Evolutionary conservation across 2,888 invertebrate genomes (phyloP), one percentile per base, ranked within the genome.

Genomic region (Phaonia tiefii): DNA sequence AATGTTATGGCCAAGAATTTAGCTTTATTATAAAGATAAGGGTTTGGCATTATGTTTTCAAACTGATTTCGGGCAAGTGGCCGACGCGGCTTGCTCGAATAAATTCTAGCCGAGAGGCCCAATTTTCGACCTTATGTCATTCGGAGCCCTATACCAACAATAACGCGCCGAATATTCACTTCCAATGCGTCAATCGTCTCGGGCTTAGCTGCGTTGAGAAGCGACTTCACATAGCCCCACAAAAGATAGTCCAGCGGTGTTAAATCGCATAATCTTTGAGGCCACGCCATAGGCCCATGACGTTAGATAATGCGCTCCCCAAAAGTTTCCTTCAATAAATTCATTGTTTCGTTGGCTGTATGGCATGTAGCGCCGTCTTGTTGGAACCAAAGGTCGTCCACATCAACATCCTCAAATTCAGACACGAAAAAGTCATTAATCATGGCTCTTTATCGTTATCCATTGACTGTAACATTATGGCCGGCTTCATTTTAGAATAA

Each of bases 391-490:
- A 51, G 22, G 1, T 51, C 22, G 51, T 51, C 11, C 22, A 20
- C 51, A 51, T 51, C 51, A 51, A 51, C 51, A 51, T 22, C 51
- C 51, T 51, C 51, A 17, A 51, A 51, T 51, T 51, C 17, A 51
- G 22, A 8, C 51, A 51, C 22, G 20, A 22, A 46, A 46, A 46
- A n/a, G 46, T 66, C 46, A 66, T 22, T 66, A 46, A 46, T 46
- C 46, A 46, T 66, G 46, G 46, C 46, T 46, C 44, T 26, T 26
- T 25, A 66, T 13, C 65, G 46, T 20, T 66, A 8, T 2, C 65
- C 65, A 66, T 26, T 69, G 39, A 69, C 54, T 69, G 42, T 69
- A 69, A 54, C 54, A 22, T 69, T 39, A 31, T 39, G 69, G 26
- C 39, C 69, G 49, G 54, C 69, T 49, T 69, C 54, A 51, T n/a